These are phyloP conservation scores for Pyrocephalus nanus DNA, from an alignment of 2,797 vertebrate genomes.

Conservation along the genomic window DNA sequence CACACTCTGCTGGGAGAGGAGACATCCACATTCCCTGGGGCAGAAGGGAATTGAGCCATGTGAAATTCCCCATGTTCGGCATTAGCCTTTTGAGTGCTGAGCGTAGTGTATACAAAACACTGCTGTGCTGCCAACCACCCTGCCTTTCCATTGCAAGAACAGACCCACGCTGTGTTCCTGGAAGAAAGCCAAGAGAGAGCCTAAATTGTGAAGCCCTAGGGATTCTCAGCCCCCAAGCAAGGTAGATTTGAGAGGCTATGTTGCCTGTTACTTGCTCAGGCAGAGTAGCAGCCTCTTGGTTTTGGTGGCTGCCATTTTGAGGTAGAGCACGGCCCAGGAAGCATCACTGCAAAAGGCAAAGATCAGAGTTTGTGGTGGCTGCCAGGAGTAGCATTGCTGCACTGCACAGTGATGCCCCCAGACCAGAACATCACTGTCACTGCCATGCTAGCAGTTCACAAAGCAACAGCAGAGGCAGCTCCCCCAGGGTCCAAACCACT, in stretches of 20 bases:
- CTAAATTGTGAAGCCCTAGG: background rate
- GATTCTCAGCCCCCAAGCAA: background rate
- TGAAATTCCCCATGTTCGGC: slow-evolving; percentile 2
- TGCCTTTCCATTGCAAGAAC: slow-evolving; percentile 18
- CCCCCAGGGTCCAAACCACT: background rate
- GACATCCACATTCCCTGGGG: background rate
- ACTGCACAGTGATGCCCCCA: background rate
- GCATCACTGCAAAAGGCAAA: background rate
- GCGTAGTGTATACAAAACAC: slow-evolving; percentile 11
- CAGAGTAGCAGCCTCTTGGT: background rate
- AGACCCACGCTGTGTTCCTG: slow-evolving; percentile 20
- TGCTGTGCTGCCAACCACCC: background rate
- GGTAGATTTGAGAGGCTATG: background rate
- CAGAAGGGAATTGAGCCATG: slow-evolving; percentile 26
- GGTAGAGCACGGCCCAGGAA: background rate
- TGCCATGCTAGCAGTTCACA: background rate
- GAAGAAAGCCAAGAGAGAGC: background rate
- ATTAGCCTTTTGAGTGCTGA: background rate
- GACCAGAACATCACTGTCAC: accelerated
- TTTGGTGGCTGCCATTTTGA: background rate
- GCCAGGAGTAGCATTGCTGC: background rate
- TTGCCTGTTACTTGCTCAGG: background rate
- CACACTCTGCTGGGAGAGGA: background rate
- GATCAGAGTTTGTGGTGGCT: background rate
- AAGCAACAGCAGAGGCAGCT: background rate